Evolutionary conservation across 2,113 vertebrate genomes (phyloP).

Genomic region (Sardina pilchardus): DNA sequence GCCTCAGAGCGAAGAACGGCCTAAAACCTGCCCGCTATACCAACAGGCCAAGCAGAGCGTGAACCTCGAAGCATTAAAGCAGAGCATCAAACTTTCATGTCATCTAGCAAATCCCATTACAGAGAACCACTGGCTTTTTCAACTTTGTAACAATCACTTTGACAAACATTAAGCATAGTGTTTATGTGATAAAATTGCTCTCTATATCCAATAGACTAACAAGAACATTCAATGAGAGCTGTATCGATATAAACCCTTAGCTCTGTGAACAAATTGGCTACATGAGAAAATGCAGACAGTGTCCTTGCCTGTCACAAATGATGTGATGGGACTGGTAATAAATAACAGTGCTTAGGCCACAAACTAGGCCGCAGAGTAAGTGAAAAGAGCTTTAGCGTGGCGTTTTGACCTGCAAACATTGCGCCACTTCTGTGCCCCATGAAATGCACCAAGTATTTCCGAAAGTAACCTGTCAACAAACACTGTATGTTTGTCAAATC

Average conservation of each 20-base stretch:
- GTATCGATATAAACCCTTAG: too few species aligned
- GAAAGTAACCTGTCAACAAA: slow-evolving; percentile 38
- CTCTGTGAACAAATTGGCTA: too few species aligned
- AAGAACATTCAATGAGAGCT: too few species aligned
- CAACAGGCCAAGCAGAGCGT: slow-evolving; percentile 38
- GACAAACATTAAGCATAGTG: too few species aligned
- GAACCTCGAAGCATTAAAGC: slow-evolving; percentile 27
- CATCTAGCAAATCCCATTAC: not conserved
- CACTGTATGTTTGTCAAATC: slow-evolving; percentile 47
- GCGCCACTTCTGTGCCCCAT: slow-evolving; percentile 16
- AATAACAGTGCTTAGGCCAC: not conserved
- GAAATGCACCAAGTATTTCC: slow-evolving; percentile 43
- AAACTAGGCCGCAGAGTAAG: not conserved
- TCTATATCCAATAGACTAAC: too few species aligned
- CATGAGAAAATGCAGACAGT: too few species aligned
- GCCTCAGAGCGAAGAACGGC: slow-evolving; percentile 32
- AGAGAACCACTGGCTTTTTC: not conserved
- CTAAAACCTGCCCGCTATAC: slow-evolving; percentile 39
- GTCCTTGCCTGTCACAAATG: not conserved
- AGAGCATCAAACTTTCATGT: slow-evolving; percentile 20
- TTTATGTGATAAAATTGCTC: too few species aligned
- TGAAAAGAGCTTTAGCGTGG: not conserved
- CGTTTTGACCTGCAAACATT: slow-evolving; percentile 40
- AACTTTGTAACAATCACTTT: not conserved
- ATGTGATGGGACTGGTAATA: not conserved